phyloP scores from a whole-genome alignment of 2,113 vertebrate genomes.

The Ceyx melanurus region DNA sequence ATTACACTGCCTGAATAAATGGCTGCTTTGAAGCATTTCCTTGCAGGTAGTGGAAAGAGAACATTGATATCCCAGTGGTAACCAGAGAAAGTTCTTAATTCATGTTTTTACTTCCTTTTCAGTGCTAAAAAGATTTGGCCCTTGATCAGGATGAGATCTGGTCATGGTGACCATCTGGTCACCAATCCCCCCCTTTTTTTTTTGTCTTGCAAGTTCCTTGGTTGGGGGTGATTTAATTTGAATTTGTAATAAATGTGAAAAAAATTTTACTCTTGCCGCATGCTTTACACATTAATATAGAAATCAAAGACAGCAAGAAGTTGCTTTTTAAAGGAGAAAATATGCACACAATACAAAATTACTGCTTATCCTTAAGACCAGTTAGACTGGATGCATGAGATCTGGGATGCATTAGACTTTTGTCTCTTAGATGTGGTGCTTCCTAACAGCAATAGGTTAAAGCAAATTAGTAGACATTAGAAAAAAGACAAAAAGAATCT shows the following conservation, averaged over 20 bases:
- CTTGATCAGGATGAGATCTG: conserved; percentile 29
- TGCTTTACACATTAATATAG: conserved; percentile 33
- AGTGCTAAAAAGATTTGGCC: neutral
- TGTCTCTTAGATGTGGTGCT: neutral
- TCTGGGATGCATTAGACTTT: neutral
- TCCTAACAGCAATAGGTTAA: neutral
- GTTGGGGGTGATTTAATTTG: neutral
- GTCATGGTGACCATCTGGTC: too few species aligned
- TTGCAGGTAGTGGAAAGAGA: conserved; percentile 23
- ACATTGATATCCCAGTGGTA: neutral
- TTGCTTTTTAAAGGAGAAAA: conserved; percentile 12
- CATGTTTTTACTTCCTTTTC: conserved; percentile 50
- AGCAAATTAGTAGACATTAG: neutral
- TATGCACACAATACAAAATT: neutral
- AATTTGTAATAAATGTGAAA: conserved; percentile 48
- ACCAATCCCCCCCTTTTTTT: neutral
- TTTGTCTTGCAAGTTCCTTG: neutral
- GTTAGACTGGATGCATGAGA: neutral
- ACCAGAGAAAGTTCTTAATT: conserved; percentile 58
- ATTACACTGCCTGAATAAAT: conserved; percentile 7
- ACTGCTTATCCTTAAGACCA: neutral
- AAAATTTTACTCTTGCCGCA: neutral
- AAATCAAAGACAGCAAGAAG: conserved; percentile 34
- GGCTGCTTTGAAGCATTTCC: conserved; percentile 36
- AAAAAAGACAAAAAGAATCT: neutral